A percentile compares a stretch with the other conserved stretches of the same genome.
phyloP scores from a whole-genome alignment of 2,113 vertebrate genomes.

The Puma concolor region DNA sequence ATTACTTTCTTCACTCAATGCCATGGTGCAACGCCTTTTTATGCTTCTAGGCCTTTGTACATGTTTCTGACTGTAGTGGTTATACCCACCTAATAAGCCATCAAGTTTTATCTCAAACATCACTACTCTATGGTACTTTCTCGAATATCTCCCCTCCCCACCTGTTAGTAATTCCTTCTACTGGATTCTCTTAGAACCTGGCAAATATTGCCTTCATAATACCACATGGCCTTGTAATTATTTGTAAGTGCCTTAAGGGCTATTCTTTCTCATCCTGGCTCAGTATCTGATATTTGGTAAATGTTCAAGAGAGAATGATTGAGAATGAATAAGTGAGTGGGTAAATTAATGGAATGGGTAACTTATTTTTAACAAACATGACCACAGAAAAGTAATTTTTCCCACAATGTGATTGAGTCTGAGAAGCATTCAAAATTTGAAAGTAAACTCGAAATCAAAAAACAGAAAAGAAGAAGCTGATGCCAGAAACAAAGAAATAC shows the following conservation, averaged over 20 bases:
- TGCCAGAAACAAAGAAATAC: not conserved
- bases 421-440: not conserved
- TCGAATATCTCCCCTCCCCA: not conserved
- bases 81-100: not conserved
- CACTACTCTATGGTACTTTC: not conserved
- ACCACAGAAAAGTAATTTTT: not conserved
- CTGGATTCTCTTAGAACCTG: not conserved
- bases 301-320: not conserved
- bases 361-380: not conserved
- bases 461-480: not conserved
- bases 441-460: not conserved
- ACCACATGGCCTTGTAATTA: constrained; percentile 26
- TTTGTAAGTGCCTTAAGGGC: constrained; percentile 8
- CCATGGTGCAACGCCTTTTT: not conserved
- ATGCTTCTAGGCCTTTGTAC: not conserved
- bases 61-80: not conserved
- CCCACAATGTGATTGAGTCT: not conserved
- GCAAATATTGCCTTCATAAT: constrained; percentile 19
- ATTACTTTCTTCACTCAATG: not conserved
- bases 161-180: constrained; percentile 41
- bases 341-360: not conserved
- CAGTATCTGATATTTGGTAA: constrained; percentile 17
- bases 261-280: constrained; percentile 3
- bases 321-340: not conserved
- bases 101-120: constrained; percentile 19